Evolutionary conservation across 1,140 invertebrate species (phyloP).

Genomic region (Kradibia gibbosae): DNA sequence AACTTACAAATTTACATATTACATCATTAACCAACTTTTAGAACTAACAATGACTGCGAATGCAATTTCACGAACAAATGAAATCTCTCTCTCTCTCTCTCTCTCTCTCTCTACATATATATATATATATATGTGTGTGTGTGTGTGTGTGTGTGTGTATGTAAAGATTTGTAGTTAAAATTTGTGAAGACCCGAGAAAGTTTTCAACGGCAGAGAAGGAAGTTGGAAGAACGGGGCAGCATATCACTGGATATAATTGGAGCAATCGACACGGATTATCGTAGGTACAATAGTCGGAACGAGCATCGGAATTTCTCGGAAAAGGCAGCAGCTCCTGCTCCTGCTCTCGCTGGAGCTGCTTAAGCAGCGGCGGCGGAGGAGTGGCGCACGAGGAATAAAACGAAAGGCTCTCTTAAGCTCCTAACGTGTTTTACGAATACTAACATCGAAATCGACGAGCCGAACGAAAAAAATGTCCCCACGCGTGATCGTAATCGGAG

Average conservation of each 20-base stretch:
- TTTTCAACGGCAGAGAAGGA: background rate
- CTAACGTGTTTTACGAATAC: background rate
- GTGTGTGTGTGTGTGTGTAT: too few species aligned
- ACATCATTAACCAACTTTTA: too few species aligned
- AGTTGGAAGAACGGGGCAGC: background rate
- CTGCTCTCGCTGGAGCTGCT: background rate
- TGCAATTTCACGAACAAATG: too few species aligned
- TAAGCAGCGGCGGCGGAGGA: background rate
- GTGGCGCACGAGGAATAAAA: background rate
- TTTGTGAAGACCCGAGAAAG: background rate
- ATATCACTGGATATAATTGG: slow-evolving; percentile 35
- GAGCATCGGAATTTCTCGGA: slow-evolving; percentile 18
- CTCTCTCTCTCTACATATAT: too few species aligned
- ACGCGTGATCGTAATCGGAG: background rate
- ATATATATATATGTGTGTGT: too few species aligned
- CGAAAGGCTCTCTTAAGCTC: background rate
- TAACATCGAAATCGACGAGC: background rate
- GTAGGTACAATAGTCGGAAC: background rate
- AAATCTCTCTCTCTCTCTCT: too few species aligned
- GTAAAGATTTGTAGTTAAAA: background rate
- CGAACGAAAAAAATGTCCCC: background rate
- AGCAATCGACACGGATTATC: slow-evolving; percentile 5
- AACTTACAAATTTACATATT: too few species aligned
- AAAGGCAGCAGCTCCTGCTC: background rate
- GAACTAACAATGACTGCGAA: too few species aligned